Evolutionary conservation across 2,888 invertebrate species (phyloP), one percentile per base, ranked within the genome.

Genomic region (Caenorhabditis sp.): DNA sequence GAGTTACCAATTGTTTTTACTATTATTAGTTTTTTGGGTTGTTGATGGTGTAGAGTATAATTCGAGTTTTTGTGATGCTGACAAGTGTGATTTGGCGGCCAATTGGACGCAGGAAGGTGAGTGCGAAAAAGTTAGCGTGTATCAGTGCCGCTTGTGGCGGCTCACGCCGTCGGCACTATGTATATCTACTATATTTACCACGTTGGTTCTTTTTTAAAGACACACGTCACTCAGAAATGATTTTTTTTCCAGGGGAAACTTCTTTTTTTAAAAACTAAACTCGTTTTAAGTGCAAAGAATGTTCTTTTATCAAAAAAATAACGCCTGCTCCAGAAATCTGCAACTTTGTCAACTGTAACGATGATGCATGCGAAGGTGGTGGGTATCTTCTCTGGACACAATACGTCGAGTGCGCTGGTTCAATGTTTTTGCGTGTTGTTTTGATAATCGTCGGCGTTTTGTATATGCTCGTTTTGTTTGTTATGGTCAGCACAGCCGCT

Each of bases 331-430:
- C 68, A 76, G 78, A 73, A 55, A 51, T 66, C 17, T 82, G 82
- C 50, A 58, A 63, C 27, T 84, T 81, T 57, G 84, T 83, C 21
- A 60, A 62, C 21, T 61, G 66, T 24, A 71, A 83, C 60, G 66
- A 69, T 54, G 78, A 80, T 60, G 66, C 66, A 5, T 84, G 84
- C 59, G 84, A 84, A 64, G 84, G 83, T 17, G 84, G 84, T 36
- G 83, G 83, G 26, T 83, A 83, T 66, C 60, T 82, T 19, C 53
- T 69, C 27, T 82, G 82, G 82, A 78, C 81, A 10, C 61, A 69
- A 26, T 81, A 76, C 58, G 77, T 77, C 36, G 68, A 79, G 49
- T 82, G 82, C 59, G 69, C 77, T 27, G 53, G 61, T 1, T 61
- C 36, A 27, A 51, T 65, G 1, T 51, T 62, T 6, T 51, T 53